Percentiles rank a stretch among this genome's conserved stretches.
phyloP scores from a whole-genome alignment of 2,113 vertebrate species.

The Panurus biarmicus region DNA sequence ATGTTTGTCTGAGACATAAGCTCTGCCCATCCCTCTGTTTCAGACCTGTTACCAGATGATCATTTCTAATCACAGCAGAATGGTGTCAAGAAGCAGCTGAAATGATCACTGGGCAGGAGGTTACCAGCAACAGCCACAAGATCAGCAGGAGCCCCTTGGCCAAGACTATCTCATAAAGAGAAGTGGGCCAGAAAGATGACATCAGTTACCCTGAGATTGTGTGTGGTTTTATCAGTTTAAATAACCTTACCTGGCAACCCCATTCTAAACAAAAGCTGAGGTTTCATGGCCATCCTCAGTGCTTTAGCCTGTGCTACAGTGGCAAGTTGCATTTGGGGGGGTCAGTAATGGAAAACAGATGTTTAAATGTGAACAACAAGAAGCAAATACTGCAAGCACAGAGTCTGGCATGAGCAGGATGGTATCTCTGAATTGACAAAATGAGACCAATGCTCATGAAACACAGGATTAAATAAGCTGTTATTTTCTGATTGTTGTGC shows the following conservation, averaged over 20 bases:
- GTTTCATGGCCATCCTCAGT: not conserved
- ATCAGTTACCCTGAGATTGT: not conserved
- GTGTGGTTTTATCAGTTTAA: not conserved
- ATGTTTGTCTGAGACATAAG: not conserved
- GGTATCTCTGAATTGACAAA: not conserved
- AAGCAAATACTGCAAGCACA: not conserved
- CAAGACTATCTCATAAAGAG: not conserved
- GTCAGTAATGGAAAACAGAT: constrained; percentile 1
- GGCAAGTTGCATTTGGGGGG: not conserved
- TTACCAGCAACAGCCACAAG: not conserved
- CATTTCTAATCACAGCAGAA: not conserved
- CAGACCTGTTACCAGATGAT: not conserved
- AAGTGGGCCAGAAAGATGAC: not conserved
- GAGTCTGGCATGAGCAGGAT: not conserved
- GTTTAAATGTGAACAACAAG: not conserved
- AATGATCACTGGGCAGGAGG: constrained; percentile 10
- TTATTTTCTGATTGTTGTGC: not conserved
- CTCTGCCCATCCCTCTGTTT: not conserved
- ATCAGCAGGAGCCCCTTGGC: not conserved
- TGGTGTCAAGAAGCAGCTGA: not conserved
- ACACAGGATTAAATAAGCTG: not conserved
- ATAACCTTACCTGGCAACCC: constrained; percentile 10
- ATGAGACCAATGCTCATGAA: not conserved
- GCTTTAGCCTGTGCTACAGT: not conserved
- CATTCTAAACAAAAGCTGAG: not conserved